Conservation (phyloP, 2,888 invertebrate genomes). For the Drosophila macrothrix region DNA sequence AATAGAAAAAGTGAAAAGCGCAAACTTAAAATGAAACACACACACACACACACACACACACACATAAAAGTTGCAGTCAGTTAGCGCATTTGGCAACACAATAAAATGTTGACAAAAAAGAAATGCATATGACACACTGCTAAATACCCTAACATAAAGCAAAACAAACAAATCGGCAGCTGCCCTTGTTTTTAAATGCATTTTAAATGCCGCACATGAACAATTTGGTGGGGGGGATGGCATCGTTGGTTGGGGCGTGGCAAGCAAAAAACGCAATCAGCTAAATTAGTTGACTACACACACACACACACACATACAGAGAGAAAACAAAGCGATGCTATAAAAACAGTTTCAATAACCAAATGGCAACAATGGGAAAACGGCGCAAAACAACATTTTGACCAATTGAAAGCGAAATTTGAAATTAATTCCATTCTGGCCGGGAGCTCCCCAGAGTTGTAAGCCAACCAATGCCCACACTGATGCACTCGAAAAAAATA, state of each 20-base stretch:
- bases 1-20: neutral
- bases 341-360: slow-evolving; percentile 55
- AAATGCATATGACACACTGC: neutral
- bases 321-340: slow-evolving; percentile 11
- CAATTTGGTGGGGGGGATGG: neutral
- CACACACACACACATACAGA: slow-evolving; percentile 4
- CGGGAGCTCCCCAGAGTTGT: slow-evolving; percentile 22
- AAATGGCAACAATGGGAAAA: slow-evolving; percentile 31
- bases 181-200: slow-evolving; percentile 18
- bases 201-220: slow-evolving; percentile 21
- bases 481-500: neutral
- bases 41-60: neutral
- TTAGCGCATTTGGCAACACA: slow-evolving; percentile 12
- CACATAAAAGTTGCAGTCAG: slow-evolving; percentile 10
- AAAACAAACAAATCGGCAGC: neutral
- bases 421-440: slow-evolving; percentile 66
- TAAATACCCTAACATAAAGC: neutral
- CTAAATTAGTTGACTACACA: slow-evolving; percentile 56
- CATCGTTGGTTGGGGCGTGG: neutral
- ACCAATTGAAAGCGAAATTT: slow-evolving; percentile 70
- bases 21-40: neutral
- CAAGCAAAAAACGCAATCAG: slow-evolving; percentile 49
- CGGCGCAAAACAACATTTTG: slow-evolving; percentile 24
- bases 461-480: neutral
- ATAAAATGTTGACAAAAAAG: neutral